A percentile compares a stretch with the other conserved stretches of the same genome.
Evolutionary conservation across 2,113 vertebrate species (phyloP).

Genomic region (Otus sunia): DNA sequence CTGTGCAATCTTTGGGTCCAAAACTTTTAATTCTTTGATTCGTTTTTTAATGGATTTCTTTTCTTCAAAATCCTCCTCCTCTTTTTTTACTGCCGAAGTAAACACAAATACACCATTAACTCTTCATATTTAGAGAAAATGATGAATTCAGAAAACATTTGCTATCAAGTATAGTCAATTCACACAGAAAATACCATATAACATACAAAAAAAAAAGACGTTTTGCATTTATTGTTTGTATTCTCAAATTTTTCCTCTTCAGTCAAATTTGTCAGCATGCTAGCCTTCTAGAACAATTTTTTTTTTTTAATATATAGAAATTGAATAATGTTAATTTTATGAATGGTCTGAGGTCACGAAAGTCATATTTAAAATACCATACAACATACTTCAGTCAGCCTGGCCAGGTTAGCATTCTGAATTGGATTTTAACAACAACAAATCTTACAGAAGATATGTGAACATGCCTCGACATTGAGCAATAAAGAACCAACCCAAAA

Average conservation of each 20-base stretch:
- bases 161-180: neutral
- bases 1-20: constrained; percentile 95
- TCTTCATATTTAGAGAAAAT: neutral
- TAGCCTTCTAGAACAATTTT: neutral
- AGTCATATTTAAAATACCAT: neutral
- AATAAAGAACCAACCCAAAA: neutral
- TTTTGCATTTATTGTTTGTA: neutral
- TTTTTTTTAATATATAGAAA: neutral
- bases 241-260: neutral
- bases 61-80: constrained; percentile 86
- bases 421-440: neutral
- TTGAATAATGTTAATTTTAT: neutral
- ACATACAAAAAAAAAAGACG: neutral
- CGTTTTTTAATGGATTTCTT: constrained; percentile 90
- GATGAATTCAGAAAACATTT: neutral
- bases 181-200: neutral
- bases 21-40: constrained; percentile 95
- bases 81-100: constrained; percentile 81
- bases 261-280: neutral
- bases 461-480: neutral
- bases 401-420: neutral
- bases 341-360: neutral
- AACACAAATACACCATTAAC: neutral
- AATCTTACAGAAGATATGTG: neutral
- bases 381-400: neutral